A percentile compares a stretch with the other conserved stretches of the same genome.
phyloP scores from a whole-genome alignment of 2,888 invertebrate species.

The Pseudeuparius sepicola region DNA sequence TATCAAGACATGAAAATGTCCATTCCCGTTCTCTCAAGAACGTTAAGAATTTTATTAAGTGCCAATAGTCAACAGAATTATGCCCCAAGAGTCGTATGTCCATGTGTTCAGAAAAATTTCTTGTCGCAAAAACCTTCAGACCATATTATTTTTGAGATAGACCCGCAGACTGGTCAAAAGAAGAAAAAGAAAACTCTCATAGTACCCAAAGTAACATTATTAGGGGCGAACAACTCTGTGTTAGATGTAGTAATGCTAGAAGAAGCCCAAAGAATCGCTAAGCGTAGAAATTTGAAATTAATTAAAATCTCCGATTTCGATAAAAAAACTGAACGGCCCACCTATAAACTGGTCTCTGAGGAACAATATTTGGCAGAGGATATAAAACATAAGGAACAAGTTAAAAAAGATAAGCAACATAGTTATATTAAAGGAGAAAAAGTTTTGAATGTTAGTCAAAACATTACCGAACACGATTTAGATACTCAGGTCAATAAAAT shows the following conservation, averaged over 20 bases:
- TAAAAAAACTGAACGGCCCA: constrained; percentile 54
- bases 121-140: constrained; percentile 15
- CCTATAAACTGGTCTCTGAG: constrained; percentile 60
- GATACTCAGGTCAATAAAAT: constrained; percentile 54
- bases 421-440: constrained; percentile 51
- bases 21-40: no score
- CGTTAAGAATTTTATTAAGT: no score
- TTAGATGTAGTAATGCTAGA: constrained; percentile 52
- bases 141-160: constrained; percentile 13
- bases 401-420: constrained; percentile 38
- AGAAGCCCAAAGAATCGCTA: constrained; percentile 59
- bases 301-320: constrained; percentile 59
- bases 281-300: constrained; percentile 56
- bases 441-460: constrained; percentile 49
- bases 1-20: no score
- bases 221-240: constrained; percentile 42
- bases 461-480: constrained; percentile 58
- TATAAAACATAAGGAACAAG: constrained; percentile 43
- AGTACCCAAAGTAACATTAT: constrained; percentile 55
- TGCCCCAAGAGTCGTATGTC: no score
- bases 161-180: constrained; percentile 18
- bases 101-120: constrained; percentile 1
- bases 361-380: constrained; percentile 56
- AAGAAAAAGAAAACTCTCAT: constrained; percentile 32
- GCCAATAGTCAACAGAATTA: no score